A percentile compares a stretch with the other conserved stretches of the same genome.
phyloP scores from a whole-genome alignment of 64 coral and sea anemone genomes.

The Dendronephthya gigantea region DNA sequence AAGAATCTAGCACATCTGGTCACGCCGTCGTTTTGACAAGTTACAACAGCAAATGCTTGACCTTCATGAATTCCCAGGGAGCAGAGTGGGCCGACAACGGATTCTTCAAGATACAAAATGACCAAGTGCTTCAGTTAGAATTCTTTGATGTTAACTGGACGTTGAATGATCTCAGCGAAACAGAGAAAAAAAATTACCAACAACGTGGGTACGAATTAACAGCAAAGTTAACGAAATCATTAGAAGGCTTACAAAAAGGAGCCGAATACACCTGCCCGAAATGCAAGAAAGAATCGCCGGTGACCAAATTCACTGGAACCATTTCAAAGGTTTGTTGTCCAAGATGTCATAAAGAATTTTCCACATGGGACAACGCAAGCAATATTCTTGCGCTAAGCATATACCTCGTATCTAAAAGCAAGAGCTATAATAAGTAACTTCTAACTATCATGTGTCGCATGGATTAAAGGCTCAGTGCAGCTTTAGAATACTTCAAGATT shows the following conservation, averaged over 20 bases:
- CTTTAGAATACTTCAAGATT: no score
- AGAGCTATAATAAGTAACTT: no score
- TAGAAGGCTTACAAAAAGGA: neutral
- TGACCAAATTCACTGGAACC: conserved; percentile 21
- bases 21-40: conserved; percentile 32
- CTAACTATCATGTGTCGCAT: no score
- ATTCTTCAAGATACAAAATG: no score
- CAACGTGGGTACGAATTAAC: conserved; percentile 20
- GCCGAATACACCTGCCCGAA: no score
- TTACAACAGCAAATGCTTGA: neutral
- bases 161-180: neutral
- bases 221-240: neutral
- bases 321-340: conserved; percentile 7
- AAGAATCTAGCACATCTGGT: neutral
- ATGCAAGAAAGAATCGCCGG: neutral
- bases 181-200: neutral
- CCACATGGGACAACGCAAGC: no score
- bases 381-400: no score
- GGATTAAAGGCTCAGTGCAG: no score
- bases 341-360: neutral
- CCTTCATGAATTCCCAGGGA: conserved; percentile 38
- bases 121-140: no score
- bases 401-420: no score
- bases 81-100: neutral
- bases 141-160: no score